A percentile compares a stretch with the other conserved stretches of the same genome.
These are phyloP conservation scores for Microcaecilia unicolor DNA, from an alignment of 2,797 vertebrate species.

Conservation along the genomic window DNA sequence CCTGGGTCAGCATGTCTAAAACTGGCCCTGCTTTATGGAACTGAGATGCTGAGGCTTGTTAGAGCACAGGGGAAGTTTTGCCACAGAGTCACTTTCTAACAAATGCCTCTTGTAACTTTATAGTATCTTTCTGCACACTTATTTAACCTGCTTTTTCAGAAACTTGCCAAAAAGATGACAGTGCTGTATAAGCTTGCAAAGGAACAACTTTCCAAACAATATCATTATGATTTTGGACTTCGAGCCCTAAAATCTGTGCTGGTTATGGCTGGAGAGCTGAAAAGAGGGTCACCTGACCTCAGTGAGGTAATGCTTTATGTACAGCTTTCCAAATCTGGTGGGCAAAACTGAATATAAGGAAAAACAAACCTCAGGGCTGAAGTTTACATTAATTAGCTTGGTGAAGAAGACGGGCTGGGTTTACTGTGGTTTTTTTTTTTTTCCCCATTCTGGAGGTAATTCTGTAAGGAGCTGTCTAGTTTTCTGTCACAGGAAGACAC, in stretches of 20 bases:
- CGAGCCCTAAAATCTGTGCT: conserved; percentile 92
- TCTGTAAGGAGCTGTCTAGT: no score
- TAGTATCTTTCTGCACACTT: neutral
- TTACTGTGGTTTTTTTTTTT: no score
- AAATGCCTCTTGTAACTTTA: no score
- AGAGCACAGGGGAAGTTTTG: no score
- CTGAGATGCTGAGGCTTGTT: no score
- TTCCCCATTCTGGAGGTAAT: no score
- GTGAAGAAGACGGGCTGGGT: no score
- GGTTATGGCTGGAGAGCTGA: conserved; percentile 93
- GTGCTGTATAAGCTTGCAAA: conserved; percentile 86
- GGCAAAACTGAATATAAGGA: neutral
- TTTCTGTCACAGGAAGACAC: no score
- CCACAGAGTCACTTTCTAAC: no score
- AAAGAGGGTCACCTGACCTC: conserved; percentile 80
- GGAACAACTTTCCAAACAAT: conserved; percentile 92
- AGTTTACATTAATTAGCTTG: neutral
- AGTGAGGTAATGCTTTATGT: conserved; percentile 61
- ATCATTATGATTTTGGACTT: conserved; percentile 94
- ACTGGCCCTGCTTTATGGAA: no score
- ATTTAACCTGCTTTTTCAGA: neutral
- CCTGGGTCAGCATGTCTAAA: no score
- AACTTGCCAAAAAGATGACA: conserved; percentile 95
- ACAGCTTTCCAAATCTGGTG: no score
- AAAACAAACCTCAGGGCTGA: neutral